Evolutionary conservation across 2,797 vertebrate species (phyloP).

Genomic region (Silurus lanzhouensis): DNA sequence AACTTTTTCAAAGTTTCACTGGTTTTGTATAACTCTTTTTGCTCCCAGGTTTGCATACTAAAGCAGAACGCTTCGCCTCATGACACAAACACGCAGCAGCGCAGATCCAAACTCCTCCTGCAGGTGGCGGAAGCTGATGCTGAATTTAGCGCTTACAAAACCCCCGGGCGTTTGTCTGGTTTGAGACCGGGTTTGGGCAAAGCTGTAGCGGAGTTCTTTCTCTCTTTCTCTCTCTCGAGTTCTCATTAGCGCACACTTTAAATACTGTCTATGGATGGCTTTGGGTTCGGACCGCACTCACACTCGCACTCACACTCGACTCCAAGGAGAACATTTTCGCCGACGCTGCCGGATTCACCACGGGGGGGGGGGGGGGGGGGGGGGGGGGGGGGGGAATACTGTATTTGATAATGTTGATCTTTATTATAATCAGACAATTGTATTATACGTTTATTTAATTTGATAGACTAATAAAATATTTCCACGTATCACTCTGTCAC

Average conservation of each 20-base stretch:
- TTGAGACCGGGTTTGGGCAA: too few species aligned
- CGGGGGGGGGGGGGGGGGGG: slow-evolving; percentile 40
- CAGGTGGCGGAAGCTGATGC: background rate
- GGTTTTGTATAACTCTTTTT: background rate
- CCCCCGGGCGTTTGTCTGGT: too few species aligned
- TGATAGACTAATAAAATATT: slow-evolving; percentile 80
- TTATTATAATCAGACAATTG: slow-evolving; percentile 78
- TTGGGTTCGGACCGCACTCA: slow-evolving; percentile 33
- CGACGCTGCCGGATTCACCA: slow-evolving; percentile 64
- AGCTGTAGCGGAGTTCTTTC: background rate
- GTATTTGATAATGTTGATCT: slow-evolving; percentile 81
- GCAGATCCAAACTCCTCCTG: slow-evolving; percentile 17
- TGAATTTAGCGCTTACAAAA: background rate
- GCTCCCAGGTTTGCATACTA: slow-evolving; percentile 22
- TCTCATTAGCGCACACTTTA: slow-evolving; percentile 8
- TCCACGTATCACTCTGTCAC: slow-evolving; percentile 64
- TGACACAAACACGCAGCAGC: slow-evolving; percentile 9
- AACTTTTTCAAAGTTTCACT: background rate
- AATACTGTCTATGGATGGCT: slow-evolving; percentile 44
- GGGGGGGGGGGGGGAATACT: slow-evolving; percentile 65
- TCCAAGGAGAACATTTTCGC: slow-evolving; percentile 42
- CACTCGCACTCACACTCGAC: slow-evolving; percentile 51
- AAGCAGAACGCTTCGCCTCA: slow-evolving; percentile 41
- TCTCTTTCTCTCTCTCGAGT: slow-evolving; percentile 5
- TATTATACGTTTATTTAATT: slow-evolving; percentile 84